Conservation (phyloP, 2,797 vertebrate genomes). For the Coluber constrictor region DNA sequence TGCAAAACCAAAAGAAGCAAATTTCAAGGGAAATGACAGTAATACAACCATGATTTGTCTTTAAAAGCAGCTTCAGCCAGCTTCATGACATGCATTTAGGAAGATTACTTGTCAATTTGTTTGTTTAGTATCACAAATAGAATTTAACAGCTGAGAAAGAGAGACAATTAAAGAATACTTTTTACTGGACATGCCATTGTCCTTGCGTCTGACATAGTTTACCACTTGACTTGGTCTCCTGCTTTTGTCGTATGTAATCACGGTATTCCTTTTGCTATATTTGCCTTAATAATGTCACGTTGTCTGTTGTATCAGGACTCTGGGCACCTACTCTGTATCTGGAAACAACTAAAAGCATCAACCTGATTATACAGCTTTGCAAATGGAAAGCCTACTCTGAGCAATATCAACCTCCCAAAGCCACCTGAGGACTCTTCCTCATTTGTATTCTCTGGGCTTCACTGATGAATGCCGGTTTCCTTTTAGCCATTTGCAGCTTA, state of each 20-base stretch:
- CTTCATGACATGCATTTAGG: background rate
- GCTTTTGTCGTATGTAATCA: background rate
- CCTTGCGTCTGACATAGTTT: background rate
- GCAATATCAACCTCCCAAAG: background rate
- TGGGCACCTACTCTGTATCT: background rate
- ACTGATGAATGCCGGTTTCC: constrained; percentile 14
- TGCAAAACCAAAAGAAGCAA: background rate
- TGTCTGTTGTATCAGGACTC: background rate
- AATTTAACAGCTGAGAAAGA: background rate
- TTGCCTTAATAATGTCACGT: background rate
- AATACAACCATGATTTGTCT: background rate
- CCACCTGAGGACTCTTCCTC: constrained; percentile 7
- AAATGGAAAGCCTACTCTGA: background rate
- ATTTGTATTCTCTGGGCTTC: constrained; percentile 22
- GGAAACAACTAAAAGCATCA: background rate
- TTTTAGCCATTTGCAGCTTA: constrained; percentile 53
- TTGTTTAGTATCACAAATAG: background rate
- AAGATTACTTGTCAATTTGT: background rate
- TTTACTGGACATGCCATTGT: background rate
- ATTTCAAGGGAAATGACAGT: background rate
- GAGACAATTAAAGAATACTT: background rate
- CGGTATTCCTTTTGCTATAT: background rate
- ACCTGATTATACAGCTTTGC: constrained; percentile 2
- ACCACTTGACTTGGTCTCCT: background rate
- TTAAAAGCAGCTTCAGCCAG: background rate